Percentiles rank a stretch among this genome's conserved stretches.
Evolutionary conservation across 2,888 invertebrate species (phyloP).

Genomic region (Agrotis exclamationis): DNA sequence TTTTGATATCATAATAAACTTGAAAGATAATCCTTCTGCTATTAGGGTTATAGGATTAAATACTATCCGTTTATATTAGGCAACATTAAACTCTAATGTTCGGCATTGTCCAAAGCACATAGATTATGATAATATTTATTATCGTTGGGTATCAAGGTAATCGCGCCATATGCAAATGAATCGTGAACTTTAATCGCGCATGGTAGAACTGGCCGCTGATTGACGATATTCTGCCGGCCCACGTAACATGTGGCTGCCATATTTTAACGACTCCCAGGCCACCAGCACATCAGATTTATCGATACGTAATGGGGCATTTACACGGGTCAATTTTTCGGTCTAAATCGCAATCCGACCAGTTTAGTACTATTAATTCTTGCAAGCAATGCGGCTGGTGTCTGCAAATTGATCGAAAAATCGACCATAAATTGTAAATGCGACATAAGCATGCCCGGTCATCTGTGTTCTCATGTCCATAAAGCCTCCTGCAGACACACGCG

Average conservation of each 20-base stretch:
- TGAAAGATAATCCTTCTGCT: conserved; percentile 19
- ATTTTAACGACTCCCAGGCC: conserved; percentile 32
- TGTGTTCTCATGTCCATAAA: too few species aligned
- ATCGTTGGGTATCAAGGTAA: conserved; percentile 3
- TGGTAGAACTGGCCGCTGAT: conserved; percentile 30
- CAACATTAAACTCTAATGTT: conserved; percentile 29
- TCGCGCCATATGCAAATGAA: conserved; percentile 10
- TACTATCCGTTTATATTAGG: neutral
- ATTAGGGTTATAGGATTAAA: conserved; percentile 11
- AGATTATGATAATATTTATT: neutral
- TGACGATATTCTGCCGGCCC: conserved; percentile 9
- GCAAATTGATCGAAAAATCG: too few species aligned
- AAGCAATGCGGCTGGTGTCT: too few species aligned
- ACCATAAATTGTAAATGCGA: too few species aligned
- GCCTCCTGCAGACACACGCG: too few species aligned
- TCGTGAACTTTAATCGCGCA: conserved; percentile 24
- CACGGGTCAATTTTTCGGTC: too few species aligned
- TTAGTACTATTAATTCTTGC: too few species aligned
- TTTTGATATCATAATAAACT: conserved; percentile 19
- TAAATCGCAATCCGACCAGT: too few species aligned
- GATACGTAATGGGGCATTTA: neutral
- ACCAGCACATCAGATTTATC: neutral
- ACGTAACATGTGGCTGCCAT: conserved; percentile 29
- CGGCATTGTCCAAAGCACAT: neutral
- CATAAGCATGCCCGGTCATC: too few species aligned